Conservation (phyloP, 2,113 vertebrate species). For the Syngnathus scovelli region DNA sequence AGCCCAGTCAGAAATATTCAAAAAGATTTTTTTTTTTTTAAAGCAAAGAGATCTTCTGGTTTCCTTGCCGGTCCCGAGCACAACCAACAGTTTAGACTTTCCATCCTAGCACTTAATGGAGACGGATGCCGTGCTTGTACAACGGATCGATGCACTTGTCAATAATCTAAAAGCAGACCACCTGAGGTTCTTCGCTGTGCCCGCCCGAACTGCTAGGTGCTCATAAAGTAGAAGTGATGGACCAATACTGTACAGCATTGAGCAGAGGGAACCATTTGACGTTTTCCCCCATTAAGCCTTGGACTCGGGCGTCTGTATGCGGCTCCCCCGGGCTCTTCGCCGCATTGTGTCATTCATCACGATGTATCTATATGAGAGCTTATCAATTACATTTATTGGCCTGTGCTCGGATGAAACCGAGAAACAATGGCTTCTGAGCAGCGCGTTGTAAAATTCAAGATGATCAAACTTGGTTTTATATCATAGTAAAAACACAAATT, state of each 20-base stretch:
- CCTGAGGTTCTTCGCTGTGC: conserved; percentile 8
- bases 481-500: conserved; percentile 48
- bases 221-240: conserved; percentile 66
- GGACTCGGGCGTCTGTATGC: conserved; percentile 25
- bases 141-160: conserved; percentile 50
- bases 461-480: conserved; percentile 38
- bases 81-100: not conserved
- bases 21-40: too few relatives aligned
- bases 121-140: conserved; percentile 33
- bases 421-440: conserved; percentile 19
- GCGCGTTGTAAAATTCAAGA: conserved; percentile 14
- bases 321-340: conserved; percentile 31
- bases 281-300: conserved; percentile 46
- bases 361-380: conserved; percentile 53
- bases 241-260: conserved; percentile 43
- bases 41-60: not conserved
- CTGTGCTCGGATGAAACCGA: conserved; percentile 32
- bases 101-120: conserved; percentile 17
- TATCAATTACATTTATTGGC: conserved; percentile 63
- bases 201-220: conserved; percentile 27
- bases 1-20: too few relatives aligned
- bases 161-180: conserved; percentile 47
- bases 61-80: not conserved
- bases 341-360: conserved; percentile 57
- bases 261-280: conserved; percentile 6